Evolutionary conservation across 2,113 vertebrate genomes (phyloP), one percentile per base, ranked within the genome.

Genomic region (Azemiops feae): DNA sequence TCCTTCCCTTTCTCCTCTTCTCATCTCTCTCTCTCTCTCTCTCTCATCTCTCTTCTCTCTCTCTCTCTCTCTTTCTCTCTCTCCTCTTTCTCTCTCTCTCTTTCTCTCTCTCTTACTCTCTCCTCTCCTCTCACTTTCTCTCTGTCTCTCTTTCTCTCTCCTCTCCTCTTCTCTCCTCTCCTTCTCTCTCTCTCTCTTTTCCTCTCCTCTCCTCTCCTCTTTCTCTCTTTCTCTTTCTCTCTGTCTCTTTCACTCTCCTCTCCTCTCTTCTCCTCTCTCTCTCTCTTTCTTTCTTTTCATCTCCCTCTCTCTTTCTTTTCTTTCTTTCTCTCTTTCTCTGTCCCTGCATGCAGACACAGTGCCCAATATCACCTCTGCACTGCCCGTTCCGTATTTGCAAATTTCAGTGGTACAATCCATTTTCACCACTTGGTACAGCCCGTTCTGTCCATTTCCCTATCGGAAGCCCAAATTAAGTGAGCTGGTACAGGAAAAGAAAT

Each of bases 61-160:
- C 3, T 58, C 23, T 50, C 57, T 58, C 25, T 58, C 57, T 0
- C 23, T 1, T 5, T 18, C 4, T 20, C 54, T 7, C 20, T 20
- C 1, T 5, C 18, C 16, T 55, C 2, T 6, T 6, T 22, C 1
- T 18, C 5, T 7, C 5, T n/a, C 7, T 2, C 5, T 7, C 20
- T 22, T 23, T 57, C 18, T 6, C 23, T 6, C 2, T 14, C 22
- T 23, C 2, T 7, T 7, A 6, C 2, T 6, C 5, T 23, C 55
- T 57, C 5, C 2, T 25, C 57, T 58, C 22, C 7, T 47, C 7
- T 47, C 47, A 8, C 47, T 47, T 47, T 18, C 16, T 6, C n/a
- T n/a, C 7, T 4, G 16, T 3, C 54, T 5, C 4, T 55, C 54
- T 20, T 57, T 23, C 4, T 47, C 47, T 47, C 7, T 47, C 47